A percentile compares a stretch with the other conserved stretches of the same genome.
Evolutionary conservation across 2,797 vertebrate species (phyloP).

Genomic region (Amblyraja radiata): DNA sequence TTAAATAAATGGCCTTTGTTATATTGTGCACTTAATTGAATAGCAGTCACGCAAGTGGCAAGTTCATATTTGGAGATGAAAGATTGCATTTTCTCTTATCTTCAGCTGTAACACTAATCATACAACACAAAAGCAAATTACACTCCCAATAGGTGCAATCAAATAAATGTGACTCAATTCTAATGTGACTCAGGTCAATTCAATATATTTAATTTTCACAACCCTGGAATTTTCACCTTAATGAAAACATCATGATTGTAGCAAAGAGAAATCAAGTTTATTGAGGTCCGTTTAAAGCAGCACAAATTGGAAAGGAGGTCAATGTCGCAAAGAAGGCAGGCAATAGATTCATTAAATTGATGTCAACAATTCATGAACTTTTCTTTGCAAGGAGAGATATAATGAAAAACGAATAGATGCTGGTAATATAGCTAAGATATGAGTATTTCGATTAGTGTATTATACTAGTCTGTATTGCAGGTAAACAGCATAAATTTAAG

Average conservation of each 20-base stretch:
- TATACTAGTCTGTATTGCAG: too few relatives aligned
- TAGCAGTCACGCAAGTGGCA: background rate
- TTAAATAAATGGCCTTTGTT: background rate
- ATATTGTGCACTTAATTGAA: background rate
- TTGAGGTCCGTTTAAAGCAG: background rate
- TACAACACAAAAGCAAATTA: background rate
- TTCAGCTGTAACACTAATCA: background rate
- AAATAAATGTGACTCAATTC: background rate
- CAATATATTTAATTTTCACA: background rate
- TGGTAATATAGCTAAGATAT: background rate
- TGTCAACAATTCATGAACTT: background rate
- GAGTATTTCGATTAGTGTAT: background rate
- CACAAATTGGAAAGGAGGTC: background rate
- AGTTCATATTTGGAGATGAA: background rate
- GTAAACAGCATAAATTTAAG: background rate
- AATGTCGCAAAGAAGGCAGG: background rate
- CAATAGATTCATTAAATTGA: background rate
- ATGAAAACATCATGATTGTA: background rate
- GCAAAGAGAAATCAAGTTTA: background rate
- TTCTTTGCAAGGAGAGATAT: background rate
- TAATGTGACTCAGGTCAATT: background rate
- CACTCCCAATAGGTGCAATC: background rate
- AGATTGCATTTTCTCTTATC: background rate
- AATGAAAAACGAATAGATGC: background rate
- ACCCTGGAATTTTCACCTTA: conserved; percentile 1